A percentile compares a stretch with the other conserved stretches of the same genome.
These are phyloP conservation scores for Epistrophe grossulariae DNA, from an alignment of 2,888 invertebrate genomes.

Conservation along the genomic window DNA sequence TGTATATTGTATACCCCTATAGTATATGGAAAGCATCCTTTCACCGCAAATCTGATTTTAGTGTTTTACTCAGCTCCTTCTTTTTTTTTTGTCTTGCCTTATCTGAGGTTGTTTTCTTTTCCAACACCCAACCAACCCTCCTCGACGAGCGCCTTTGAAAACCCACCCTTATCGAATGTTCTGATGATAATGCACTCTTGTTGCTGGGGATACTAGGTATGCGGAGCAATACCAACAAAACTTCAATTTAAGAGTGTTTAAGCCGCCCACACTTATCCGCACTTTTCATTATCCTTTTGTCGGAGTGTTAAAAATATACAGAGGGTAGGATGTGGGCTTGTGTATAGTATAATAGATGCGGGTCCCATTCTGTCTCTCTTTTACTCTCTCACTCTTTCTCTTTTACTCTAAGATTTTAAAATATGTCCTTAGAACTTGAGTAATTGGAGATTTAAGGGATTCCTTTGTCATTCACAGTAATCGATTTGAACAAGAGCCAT, in stretches of 20 bases:
- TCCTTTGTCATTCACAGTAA: slow-evolving; percentile 77
- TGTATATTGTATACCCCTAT: not conserved
- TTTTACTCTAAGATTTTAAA: slow-evolving; percentile 61
- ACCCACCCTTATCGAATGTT: slow-evolving; percentile 11
- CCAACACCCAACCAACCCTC: not conserved
- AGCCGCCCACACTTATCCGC: slow-evolving; percentile 63
- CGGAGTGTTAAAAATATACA: slow-evolving; percentile 16
- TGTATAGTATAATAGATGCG: slow-evolving; percentile 13
- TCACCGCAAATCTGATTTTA: slow-evolving; percentile 74
- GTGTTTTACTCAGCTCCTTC: slow-evolving; percentile 53
- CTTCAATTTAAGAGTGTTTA: slow-evolving; percentile 70
- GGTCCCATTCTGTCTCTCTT: not conserved
- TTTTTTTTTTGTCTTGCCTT: slow-evolving; percentile 21
- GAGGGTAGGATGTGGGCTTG: slow-evolving; percentile 22
- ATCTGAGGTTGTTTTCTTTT: slow-evolving; percentile 53
- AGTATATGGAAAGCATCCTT: slow-evolving; percentile 61
- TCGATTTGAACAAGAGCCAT: slow-evolving; percentile 75
- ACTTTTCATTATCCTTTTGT: slow-evolving; percentile 70
- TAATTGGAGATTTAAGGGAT: slow-evolving; percentile 78
- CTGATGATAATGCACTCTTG: slow-evolving; percentile 72
- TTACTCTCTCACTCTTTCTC: not conserved
- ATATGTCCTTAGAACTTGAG: slow-evolving; percentile 77
- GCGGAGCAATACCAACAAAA: slow-evolving; percentile 46
- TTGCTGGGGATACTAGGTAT: slow-evolving; percentile 43
- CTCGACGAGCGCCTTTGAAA: not conserved